Evolutionary conservation across 2,113 vertebrate species (phyloP), one percentile per base, ranked within the genome.

Genomic region (Chaenogobius annularis): DNA sequence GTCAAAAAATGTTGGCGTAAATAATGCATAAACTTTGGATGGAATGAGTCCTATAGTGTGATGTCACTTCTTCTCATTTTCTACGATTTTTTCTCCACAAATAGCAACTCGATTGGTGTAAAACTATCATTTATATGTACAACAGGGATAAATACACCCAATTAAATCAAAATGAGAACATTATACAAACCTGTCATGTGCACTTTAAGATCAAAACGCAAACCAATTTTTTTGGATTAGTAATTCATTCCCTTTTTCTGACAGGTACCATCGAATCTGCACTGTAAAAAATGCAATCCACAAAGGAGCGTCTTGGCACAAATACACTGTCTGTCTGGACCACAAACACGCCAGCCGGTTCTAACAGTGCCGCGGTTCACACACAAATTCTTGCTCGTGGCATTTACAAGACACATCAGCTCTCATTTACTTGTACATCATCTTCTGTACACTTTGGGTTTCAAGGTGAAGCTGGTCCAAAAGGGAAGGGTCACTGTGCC

Each of bases 261-360:
- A n/a, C 23, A 26, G 11, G 40, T n/a, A n/a, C 2, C 0, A 67
- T 77, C 10, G 59, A 10, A 19, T 79, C 75, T 66, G 26, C 43
- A 31, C 55, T 54, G 52, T 20, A 23, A 7, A 22, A 59, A 81
- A 71, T 48, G 4, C 10, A 10, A 56, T 47, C 68, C 43, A 56
- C 19, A 70, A 70, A 74, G 31, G 63, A 67, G 54, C 63, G 66
- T 71, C 72, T 75, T 73, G 66, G 72, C 70, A 61, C 5, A 69
- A 23, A 40, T 10, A 26, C 22, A 14, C 72, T 68, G 79, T 75
- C 80, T 79, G 22, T 75, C 80, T 79, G 22, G 22, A 66, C 78
- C 76, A 69, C 74, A 83, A 83, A 50, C 43, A 66, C 1, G 11
- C 72, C 54, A 66, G 71, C 78, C 61, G 68, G 63, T 84, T 58